A percentile compares a stretch with the other conserved stretches of the same genome.
Conservation (phyloP, 2,797 vertebrate species). For the Etheostoma perlongum region DNA sequence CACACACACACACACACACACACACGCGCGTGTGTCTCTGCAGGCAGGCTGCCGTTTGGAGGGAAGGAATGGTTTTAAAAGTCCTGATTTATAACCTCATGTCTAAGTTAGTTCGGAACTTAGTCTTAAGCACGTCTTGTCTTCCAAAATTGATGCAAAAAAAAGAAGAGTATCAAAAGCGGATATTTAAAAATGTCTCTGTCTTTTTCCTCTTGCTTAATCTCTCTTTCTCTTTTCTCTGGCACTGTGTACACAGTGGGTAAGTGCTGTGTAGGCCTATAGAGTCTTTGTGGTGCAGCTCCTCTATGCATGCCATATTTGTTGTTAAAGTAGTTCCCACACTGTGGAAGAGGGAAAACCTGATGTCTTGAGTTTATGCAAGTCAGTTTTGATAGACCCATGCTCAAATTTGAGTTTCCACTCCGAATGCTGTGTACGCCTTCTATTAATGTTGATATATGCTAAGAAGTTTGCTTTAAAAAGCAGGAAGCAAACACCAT, state of each 20-base stretch:
- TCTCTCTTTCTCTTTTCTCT: constrained; percentile 49
- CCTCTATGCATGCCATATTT: constrained; percentile 84
- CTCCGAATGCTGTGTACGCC: constrained; percentile 40
- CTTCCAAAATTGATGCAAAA: constrained; percentile 81
- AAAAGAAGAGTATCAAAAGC: constrained; percentile 13
- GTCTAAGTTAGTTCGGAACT: constrained; percentile 65
- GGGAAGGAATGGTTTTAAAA: constrained; percentile 24
- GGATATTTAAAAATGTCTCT: constrained; percentile 52
- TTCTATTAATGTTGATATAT: constrained; percentile 39
- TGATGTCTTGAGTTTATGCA: constrained; percentile 50
- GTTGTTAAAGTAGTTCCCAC: constrained; percentile 72
- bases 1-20: constrained; percentile 13
- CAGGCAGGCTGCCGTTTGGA: constrained; percentile 26
- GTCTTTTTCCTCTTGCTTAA: constrained; percentile 51
- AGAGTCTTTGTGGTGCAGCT: constrained; percentile 78
- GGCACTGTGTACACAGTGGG: constrained; percentile 71
- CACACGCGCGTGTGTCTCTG: constrained; percentile 1
- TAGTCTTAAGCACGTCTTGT: constrained; percentile 75
- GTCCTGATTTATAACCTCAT: constrained; percentile 51
- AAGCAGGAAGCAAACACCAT: constrained; percentile 41
- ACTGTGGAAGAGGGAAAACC: constrained; percentile 16
- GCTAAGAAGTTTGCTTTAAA: constrained; percentile 45
- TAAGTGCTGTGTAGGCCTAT: constrained; percentile 76
- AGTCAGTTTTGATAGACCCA: constrained; percentile 50
- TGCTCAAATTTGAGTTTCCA: constrained; percentile 45